A percentile compares a stretch with the other conserved stretches of the same genome.
phyloP scores from a whole-genome alignment of 2,888 invertebrate genomes.

The Brenthis ino region DNA sequence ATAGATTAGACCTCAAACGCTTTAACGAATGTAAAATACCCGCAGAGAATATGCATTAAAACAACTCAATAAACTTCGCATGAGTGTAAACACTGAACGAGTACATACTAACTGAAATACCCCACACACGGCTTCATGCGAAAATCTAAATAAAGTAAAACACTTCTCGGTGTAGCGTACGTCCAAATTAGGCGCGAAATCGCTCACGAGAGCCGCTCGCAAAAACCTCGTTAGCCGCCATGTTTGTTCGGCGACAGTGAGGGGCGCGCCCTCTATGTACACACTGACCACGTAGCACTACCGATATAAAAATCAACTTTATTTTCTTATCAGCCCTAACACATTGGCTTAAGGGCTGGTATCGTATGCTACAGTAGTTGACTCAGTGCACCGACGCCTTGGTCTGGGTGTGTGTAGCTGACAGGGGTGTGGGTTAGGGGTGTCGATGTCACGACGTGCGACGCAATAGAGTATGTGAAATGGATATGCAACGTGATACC shows the following conservation, averaged over 20 bases:
- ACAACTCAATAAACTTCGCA: slow-evolving; percentile 26
- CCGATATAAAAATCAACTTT: slow-evolving; percentile 27
- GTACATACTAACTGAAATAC: slow-evolving; percentile 36
- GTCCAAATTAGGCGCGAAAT: slow-evolving; percentile 81
- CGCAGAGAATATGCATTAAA: slow-evolving; percentile 18
- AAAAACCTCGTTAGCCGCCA: slow-evolving; percentile 80
- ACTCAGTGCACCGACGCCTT: slow-evolving; percentile 48
- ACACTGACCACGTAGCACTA: slow-evolving; percentile 56
- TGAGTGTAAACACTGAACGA: slow-evolving; percentile 31
- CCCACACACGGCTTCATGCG: slow-evolving; percentile 35
- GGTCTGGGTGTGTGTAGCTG: slow-evolving; percentile 68
- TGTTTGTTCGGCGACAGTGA: slow-evolving; percentile 78
- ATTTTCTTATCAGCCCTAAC: slow-evolving; percentile 39
- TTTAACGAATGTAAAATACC: slow-evolving; percentile 13
- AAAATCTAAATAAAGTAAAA: slow-evolving; percentile 59
- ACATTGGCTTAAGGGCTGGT: slow-evolving; percentile 45
- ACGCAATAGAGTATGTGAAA: slow-evolving; percentile 76
- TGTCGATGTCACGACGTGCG: slow-evolving; percentile 71
- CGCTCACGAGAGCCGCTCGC: slow-evolving; percentile 73
- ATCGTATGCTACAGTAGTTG: slow-evolving; percentile 34
- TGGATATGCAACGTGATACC: slow-evolving; percentile 75
- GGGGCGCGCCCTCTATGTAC: slow-evolving; percentile 80
- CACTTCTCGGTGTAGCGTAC: slow-evolving; percentile 47
- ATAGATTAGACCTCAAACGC: slow-evolving; percentile 3
- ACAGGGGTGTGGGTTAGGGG: slow-evolving; percentile 74